phyloP scores from a whole-genome alignment of 2,113 vertebrate genomes.

The Daboia siamensis region DNA sequence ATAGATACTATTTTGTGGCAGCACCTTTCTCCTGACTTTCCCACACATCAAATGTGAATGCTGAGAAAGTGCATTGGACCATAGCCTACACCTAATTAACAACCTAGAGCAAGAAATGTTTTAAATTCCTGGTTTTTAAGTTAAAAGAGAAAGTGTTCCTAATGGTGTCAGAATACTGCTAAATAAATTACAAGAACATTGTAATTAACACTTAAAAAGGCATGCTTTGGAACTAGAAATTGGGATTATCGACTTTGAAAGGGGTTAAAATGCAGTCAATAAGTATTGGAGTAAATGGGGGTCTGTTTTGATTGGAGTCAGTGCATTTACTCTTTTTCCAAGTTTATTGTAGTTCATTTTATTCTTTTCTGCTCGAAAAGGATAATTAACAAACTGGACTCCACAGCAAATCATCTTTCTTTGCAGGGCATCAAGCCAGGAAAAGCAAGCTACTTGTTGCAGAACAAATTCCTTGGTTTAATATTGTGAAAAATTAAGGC shows the following conservation, averaged over 20 bases:
- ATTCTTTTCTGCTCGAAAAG: background rate
- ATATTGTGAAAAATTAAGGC: background rate
- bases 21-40: conserved; percentile 29
- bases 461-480: background rate
- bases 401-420: background rate
- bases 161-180: conserved; percentile 6
- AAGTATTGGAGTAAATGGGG: background rate
- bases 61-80: background rate
- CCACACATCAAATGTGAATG: background rate
- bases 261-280: background rate
- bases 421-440: background rate
- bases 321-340: background rate
- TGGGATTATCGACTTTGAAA: background rate
- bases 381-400: background rate
- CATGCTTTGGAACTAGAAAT: background rate
- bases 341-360: background rate
- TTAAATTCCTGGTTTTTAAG: conserved; percentile 36
- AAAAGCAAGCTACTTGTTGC: background rate
- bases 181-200: conserved; percentile 32
- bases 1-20: background rate
- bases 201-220: background rate
- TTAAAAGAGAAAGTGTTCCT: conserved; percentile 20
- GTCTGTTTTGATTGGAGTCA: background rate
- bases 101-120: conserved; percentile 23
- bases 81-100: conserved; percentile 15